Conservation (phyloP, 1,140 invertebrate species). For the Conopomorpha cramerella region DNA sequence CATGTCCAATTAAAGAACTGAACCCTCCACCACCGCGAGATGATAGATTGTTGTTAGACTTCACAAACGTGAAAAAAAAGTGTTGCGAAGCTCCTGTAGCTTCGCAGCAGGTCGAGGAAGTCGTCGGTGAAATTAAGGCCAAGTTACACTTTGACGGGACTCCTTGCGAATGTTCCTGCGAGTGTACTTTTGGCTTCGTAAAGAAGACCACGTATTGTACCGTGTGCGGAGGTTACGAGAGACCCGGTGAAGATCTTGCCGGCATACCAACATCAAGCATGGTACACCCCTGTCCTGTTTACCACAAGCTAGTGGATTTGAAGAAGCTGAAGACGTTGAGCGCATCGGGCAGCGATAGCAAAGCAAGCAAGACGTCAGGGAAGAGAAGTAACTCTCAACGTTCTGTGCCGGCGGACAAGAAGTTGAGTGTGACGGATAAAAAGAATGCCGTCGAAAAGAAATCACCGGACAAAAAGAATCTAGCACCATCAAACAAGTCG, state of each 20-base stretch:
- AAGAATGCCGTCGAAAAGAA: neutral
- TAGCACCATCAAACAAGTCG: neutral
- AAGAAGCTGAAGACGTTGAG: slow-evolving; percentile 2
- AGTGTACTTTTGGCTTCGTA: slow-evolving; percentile 39
- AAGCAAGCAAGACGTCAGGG: slow-evolving; percentile 15
- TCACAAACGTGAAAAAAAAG: slow-evolving; percentile 14
- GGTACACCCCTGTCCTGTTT: slow-evolving; percentile 37
- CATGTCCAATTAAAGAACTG: slow-evolving; percentile 18
- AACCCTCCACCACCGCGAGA: slow-evolving; percentile 16
- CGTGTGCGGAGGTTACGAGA: slow-evolving; percentile 40
- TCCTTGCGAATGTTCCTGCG: slow-evolving; percentile 42
- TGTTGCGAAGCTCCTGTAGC: slow-evolving; percentile 23
- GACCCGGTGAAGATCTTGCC: slow-evolving; percentile 23
- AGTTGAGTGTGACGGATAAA: neutral
- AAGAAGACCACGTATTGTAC: slow-evolving; percentile 43
- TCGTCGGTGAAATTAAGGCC: slow-evolving; percentile 22
- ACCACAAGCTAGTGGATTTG: slow-evolving; percentile 38
- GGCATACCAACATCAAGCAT: slow-evolving; percentile 10
- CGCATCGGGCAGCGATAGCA: slow-evolving; percentile 28
- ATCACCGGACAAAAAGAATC: neutral
- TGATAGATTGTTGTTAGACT: slow-evolving; percentile 23
- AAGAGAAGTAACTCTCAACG: neutral
- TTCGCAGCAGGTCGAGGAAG: slow-evolving; percentile 24
- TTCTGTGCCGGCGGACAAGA: neutral
- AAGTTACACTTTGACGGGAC: slow-evolving; percentile 25